Conservation (phyloP, 2,797 vertebrate species). For the Calcarius lapponicus region DNA sequence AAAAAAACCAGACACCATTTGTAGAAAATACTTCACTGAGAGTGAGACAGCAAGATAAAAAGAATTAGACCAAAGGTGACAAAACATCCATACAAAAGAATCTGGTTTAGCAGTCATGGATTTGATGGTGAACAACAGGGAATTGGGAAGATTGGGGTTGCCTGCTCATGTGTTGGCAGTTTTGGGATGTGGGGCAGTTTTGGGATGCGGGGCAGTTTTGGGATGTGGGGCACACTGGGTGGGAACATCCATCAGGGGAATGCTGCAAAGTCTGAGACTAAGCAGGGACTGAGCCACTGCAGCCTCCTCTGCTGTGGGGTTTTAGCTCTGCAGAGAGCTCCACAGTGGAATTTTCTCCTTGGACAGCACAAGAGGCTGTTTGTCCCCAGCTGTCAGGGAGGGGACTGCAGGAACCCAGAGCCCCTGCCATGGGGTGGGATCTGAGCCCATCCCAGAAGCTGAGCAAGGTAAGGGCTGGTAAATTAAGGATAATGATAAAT, state of each 20-base stretch:
- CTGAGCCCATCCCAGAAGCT: neutral
- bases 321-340: neutral
- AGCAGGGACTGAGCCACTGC: neutral
- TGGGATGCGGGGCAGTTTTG: too few relatives aligned
- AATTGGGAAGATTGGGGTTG: neutral
- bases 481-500: neutral
- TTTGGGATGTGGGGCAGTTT: neutral
- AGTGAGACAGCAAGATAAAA: neutral
- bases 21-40: neutral
- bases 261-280: neutral
- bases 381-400: neutral
- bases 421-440: rapidly evolving
- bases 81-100: neutral
- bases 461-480: neutral
- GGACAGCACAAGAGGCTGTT: neutral
- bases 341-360: neutral
- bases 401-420: neutral
- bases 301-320: neutral
- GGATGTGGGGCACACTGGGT: neutral
- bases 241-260: neutral
- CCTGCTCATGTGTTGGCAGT: neutral
- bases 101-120: neutral
- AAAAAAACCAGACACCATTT: neutral
- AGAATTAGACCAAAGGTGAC: neutral
- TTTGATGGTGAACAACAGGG: neutral